Conservation (phyloP, 2,888 invertebrate genomes). For the Drosophila atripex region DNA sequence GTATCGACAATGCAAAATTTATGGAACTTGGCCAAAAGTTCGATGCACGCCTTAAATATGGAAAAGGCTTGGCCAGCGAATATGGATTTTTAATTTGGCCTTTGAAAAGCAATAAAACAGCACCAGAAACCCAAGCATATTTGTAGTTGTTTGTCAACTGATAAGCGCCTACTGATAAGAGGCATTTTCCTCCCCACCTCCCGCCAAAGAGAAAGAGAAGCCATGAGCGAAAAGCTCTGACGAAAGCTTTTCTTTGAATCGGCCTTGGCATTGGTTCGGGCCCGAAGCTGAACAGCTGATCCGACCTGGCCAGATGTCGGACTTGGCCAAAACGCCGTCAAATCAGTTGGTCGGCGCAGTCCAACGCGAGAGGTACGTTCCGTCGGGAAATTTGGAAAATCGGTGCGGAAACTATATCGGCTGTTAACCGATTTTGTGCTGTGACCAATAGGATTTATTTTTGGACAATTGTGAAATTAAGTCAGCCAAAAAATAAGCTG, state of each 20-base stretch:
- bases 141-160: slow-evolving; percentile 52
- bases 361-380: slow-evolving; percentile 19
- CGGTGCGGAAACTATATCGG: slow-evolving; percentile 7
- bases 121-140: slow-evolving; percentile 5
- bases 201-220: not conserved
- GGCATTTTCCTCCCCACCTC: slow-evolving; percentile 3
- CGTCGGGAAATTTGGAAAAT: slow-evolving; percentile 1
- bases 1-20: slow-evolving; percentile 21
- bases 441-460: slow-evolving; percentile 41
- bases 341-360: slow-evolving; percentile 50
- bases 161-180: slow-evolving; percentile 66
- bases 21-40: slow-evolving; percentile 9
- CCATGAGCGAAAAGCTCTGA: slow-evolving; percentile 32
- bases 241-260: slow-evolving; percentile 44
- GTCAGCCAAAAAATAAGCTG: slow-evolving; percentile 12
- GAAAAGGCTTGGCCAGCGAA: slow-evolving; percentile 54
- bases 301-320: slow-evolving; percentile 19
- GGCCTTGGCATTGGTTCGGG: slow-evolving; percentile 70
- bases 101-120: slow-evolving; percentile 22
- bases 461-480: slow-evolving; percentile 29
- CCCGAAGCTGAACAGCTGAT: slow-evolving; percentile 53
- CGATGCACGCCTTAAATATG: slow-evolving; percentile 60
- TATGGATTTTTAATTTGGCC: slow-evolving; percentile 68
- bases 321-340: not conserved
- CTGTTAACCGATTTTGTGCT: slow-evolving; percentile 34